These are phyloP conservation scores for Bombus consobrinus DNA, from an alignment of 1,140 invertebrate genomes.

Conservation along the genomic window DNA sequence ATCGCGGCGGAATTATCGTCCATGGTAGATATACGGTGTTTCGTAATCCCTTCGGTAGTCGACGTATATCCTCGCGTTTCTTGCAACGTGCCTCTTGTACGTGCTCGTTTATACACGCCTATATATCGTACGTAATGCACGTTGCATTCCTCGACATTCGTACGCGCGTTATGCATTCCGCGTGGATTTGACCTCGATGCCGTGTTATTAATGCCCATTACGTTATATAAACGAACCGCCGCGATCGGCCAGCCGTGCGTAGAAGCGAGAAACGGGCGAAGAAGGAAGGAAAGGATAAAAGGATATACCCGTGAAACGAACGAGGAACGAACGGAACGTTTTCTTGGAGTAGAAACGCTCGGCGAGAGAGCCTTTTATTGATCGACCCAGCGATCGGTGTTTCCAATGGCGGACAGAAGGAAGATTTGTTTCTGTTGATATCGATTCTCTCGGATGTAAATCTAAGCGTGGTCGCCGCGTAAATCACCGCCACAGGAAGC, in stretches of 20 bases:
- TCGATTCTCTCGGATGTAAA: conserved; percentile 6
- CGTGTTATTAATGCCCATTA: conserved; percentile 55
- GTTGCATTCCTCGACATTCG: conserved; percentile 50
- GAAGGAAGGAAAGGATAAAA: neutral
- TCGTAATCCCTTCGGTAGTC: conserved; percentile 49
- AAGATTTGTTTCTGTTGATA: conserved; percentile 32
- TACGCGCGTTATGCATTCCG: conserved; percentile 54
- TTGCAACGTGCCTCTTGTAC: conserved; percentile 43
- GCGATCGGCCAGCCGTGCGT: neutral
- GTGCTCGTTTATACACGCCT: conserved; percentile 3
- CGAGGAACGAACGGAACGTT: neutral
- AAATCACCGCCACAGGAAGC: conserved; percentile 56
- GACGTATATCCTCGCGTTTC: conserved; percentile 48
- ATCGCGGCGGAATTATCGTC: conserved; percentile 14
- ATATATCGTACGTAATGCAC: conserved; percentile 47
- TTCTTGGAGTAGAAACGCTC: neutral
- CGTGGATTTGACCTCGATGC: conserved; percentile 53
- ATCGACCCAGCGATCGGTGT: conserved; percentile 6
- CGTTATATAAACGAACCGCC: conserved; percentile 53
- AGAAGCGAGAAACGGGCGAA: neutral
- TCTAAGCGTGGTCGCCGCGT: conserved; percentile 30
- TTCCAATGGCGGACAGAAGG: neutral
- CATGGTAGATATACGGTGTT: conserved; percentile 3
- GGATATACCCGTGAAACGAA: neutral
- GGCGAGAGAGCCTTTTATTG: neutral